Evolutionary conservation across 2,797 vertebrate species (phyloP), one percentile per base, ranked within the genome.

Genomic region (Brachyalestes nurse): DNA sequence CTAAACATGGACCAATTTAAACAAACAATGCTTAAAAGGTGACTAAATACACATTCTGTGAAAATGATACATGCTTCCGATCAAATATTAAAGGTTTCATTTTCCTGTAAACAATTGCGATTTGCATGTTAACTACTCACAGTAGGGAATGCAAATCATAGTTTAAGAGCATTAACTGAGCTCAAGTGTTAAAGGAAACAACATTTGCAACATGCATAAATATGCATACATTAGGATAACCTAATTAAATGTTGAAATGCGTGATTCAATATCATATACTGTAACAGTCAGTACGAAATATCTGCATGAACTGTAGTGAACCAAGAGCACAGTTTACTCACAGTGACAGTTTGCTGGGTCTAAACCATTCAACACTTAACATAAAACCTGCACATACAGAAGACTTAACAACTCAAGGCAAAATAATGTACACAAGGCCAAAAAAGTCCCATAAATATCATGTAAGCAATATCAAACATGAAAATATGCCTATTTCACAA

Each of bases 371-470:
- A 65, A 83, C 79, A 74, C 47, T 40, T 77, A 55, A 82, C 77
- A 82, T 77, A 83, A 83, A 78, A 84, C 85, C 83, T 53, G 17
- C 86, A 71, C 13, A 47, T 86, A 90, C 82, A 66, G 6, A 51
- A 79, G 67, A 34, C 42, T 40, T n/a, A 75, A 47, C 14, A 60
- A 84, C 81, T 84, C 84, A 88, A 90, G 90, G 72, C 23, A 72
- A 84, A 84, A 85, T 17, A 91, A 86, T 85, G 5, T n/a, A 85
- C 89, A 85, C 78, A 86, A 81, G 77, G 51, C 0, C 0, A 77
- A 83, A 76, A 85, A 45, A 55, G 21, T 23, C 45, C 45, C 3
- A 78, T 40, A 84, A 75, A 82, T 73, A 28, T 21, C 72, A 80
- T 66, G 61, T 71, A 69, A 86, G 77, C 42, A 51, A 70, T 72